A percentile compares a stretch with the other conserved stretches of the same genome.
Evolutionary conservation across 64 coral and sea anemone genomes (phyloP).

Genomic region (Stichodactyla mertensii): DNA sequence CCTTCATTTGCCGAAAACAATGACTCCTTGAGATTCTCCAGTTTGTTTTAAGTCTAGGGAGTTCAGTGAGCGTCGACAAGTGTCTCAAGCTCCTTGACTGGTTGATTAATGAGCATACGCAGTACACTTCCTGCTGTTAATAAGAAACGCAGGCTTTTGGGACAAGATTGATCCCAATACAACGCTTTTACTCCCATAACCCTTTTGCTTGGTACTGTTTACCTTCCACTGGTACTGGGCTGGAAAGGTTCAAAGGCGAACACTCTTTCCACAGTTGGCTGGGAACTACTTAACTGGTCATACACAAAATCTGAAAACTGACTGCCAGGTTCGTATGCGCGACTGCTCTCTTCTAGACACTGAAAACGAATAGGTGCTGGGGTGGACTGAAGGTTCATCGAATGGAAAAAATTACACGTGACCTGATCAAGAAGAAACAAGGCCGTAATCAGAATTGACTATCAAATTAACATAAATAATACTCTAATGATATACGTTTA

Average conservation of each 20-base stretch:
- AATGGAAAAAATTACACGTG: constrained; percentile 92
- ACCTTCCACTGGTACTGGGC: background rate
- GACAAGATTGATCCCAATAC: no score
- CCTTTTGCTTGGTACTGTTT: background rate
- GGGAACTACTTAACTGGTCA: constrained; percentile 32
- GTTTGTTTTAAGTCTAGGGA: no score
- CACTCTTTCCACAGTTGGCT: constrained; percentile 38
- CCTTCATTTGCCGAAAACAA: no score
- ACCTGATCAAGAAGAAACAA: constrained; percentile 21
- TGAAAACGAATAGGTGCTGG: constrained; percentile 81
- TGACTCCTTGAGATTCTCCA: no score
- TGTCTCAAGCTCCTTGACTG: no score
- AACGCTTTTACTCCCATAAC: background rate
- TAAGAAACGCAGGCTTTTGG: no score
- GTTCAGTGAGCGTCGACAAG: no score
- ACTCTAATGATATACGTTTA: no score
- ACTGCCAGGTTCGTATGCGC: constrained; percentile 87
- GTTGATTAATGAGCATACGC: background rate
- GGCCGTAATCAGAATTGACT: background rate
- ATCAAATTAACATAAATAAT: no score
- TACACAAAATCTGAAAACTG: constrained; percentile 88
- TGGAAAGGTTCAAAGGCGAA: constrained; percentile 48
- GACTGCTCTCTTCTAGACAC: constrained; percentile 75
- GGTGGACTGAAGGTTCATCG: constrained; percentile 72
- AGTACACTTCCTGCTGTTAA: no score